These are phyloP conservation scores for Drosophila takahashii DNA, from an alignment of 1,140 invertebrate species.

Conservation along the genomic window DNA sequence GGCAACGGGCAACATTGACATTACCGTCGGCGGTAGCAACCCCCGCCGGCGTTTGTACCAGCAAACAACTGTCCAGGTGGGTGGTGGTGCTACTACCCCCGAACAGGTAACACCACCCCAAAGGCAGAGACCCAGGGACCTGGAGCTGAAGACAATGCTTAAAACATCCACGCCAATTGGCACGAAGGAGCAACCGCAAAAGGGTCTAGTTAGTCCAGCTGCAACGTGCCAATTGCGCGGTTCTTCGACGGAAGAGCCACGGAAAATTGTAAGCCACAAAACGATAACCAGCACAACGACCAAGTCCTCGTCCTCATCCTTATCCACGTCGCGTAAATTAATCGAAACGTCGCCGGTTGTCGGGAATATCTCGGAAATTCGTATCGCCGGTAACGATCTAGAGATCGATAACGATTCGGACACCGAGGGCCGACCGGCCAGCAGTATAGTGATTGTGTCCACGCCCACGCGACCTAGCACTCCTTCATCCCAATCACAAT, in stretches of 20 bases:
- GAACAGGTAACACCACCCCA: conserved; percentile 37
- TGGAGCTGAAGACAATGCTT: conserved; percentile 71
- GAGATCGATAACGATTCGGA: conserved; percentile 77
- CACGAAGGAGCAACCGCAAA: conserved; percentile 81
- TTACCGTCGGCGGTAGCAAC: conserved; percentile 80
- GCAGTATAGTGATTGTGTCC: conserved; percentile 76
- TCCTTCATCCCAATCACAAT: conserved; percentile 14
- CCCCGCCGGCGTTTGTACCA: conserved; percentile 75
- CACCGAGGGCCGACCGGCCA: conserved; percentile 76
- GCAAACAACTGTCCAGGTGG: conserved; percentile 70
- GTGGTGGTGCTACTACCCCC: conserved; percentile 57
- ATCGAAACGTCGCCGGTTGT: conserved; percentile 44
- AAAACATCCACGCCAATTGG: conserved; percentile 76
- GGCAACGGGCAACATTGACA: conserved; percentile 84
- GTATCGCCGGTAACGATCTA: conserved; percentile 22
- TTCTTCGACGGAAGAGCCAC: conserved; percentile 82
- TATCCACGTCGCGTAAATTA: conserved; percentile 65
- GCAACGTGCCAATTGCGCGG: conserved; percentile 83
- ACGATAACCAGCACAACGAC: conserved; percentile 69
- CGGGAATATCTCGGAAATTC: conserved; percentile 56
- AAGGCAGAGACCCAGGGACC: conserved; percentile 56
- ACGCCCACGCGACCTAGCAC: conserved; percentile 60
- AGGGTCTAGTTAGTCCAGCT: conserved; percentile 65
- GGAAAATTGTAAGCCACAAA: conserved; percentile 82
- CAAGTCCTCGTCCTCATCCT: conserved; percentile 22